Base-by-base conservation (phyloP, 2,797 vertebrate genomes). In the Trematomus bernacchii region DNA sequence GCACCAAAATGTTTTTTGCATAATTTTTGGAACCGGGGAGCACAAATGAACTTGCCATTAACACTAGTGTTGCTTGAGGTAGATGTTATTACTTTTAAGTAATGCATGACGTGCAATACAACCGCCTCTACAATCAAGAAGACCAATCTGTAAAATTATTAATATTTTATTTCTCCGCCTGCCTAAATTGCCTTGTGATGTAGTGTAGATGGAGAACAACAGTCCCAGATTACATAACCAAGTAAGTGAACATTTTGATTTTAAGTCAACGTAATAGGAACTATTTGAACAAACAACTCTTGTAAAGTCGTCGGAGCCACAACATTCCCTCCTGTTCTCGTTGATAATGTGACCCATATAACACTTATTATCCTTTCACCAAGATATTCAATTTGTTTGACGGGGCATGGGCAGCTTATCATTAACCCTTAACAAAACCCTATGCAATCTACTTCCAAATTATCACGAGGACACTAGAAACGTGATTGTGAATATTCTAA, bases 401-500 rank as follows among this genome's bases (percentile, higher is more conserved):
- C 16, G 9, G 78, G 76, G 68, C 73, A 74, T 58, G 48, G 80
- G 61, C 70, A 71, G 66, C 73, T 65, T 60, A 85, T 88, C 77
- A 85, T 87, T 88, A 84, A 50, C 83, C 74, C 87, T 89, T 88
- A 84, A 33, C 52, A 64, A 83, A 87, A 75, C 76, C 68, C 67
- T 42, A 74, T 79, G 70, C 70, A 85, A 82, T 88, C 62, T 68
- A 67, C 80, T 57, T 58, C 65, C 42, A 71, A 82, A 81, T 87
- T 88, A 87, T 80, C 82, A 82, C 0, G 55, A 88, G 78, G 65
- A 87, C 90, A 76, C 87, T 80, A 51, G 66, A 85, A 81, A 83
- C 66, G 23, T 89, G 89, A 76, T 74, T 77, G 69, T 82, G 88
- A 92, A 93, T 91, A 90, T 91, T 88, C 27, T 76, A 86, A 88